Base-by-base conservation (phyloP, 2,113 vertebrate genomes). In the Rhinoptilus africanus region DNA sequence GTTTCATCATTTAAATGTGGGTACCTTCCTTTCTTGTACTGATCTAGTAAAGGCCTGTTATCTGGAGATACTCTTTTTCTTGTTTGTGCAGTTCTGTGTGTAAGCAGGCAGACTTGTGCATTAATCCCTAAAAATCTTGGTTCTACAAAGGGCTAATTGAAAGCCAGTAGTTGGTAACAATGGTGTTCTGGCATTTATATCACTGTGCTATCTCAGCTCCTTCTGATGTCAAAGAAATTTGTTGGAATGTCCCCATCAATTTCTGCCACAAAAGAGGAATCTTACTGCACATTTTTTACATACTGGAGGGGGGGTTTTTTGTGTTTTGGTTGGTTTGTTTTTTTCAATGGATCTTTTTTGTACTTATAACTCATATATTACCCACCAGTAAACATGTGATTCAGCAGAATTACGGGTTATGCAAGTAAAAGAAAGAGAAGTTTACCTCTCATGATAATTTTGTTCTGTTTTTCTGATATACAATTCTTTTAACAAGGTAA, bases 401-500 rank as follows among this genome's bases (percentile, higher is more conserved):
- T 79, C 15, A 12, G 27, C 9, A 56, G 10, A 4, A 26, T 43
- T 79, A 51, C 20, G 20, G 23, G 14, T 66, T 78, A 45, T 41
- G 10, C 22, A 79, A 81, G 23, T 24, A 45, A 79, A 71, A 83
- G n/a, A 88, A 79, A 28, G 12, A 5, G 22, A 75, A 59, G 5
- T 72, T 76, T 83, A 68, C 9, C 4, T 12, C 4, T 30, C 60
- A 57, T 34, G 4, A 45, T 37, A 41, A 56, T 68, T 64, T 69
- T 73, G 2, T 56, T 64, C 14, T 41, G 2, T 12, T 80, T 86
- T 89, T 68, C 57, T 80, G 21, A 54, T 54, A 41, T 1, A 41
- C 2, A 48, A 9, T 35, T 48, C 4, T 77, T 83, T 48, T 26
- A 64, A 5, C 0, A 1, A 8, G 21, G 1, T 39, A 57, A 48